Conservation (phyloP, 2,113 vertebrate genomes). For the Grus americana region DNA sequence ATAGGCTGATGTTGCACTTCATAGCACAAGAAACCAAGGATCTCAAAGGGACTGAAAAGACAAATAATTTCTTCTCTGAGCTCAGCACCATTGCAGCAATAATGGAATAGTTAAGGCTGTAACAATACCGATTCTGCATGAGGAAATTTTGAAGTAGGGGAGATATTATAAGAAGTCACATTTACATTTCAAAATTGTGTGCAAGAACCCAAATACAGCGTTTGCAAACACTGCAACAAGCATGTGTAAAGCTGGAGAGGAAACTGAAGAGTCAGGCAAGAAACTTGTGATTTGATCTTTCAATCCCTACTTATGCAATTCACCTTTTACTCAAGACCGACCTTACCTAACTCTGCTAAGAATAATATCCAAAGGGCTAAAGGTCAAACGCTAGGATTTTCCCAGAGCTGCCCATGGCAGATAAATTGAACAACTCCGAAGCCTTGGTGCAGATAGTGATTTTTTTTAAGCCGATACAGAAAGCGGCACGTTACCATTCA, state of each 20-base stretch:
- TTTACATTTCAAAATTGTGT: neutral
- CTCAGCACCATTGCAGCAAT: neutral
- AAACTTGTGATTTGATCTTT: neutral
- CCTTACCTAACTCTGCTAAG: neutral
- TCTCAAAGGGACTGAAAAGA: neutral
- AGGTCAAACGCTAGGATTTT: neutral
- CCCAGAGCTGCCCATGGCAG: neutral
- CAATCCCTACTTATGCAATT: neutral
- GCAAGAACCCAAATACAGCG: neutral
- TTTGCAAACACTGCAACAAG: neutral
- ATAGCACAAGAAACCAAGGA: neutral
- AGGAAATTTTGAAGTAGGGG: neutral
- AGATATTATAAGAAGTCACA: neutral
- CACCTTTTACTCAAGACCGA: neutral
- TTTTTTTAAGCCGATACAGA: neutral
- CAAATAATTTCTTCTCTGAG: neutral
- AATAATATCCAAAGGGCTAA: neutral
- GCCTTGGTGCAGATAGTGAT: neutral
- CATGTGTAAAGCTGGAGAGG: neutral
- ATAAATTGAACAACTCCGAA: neutral
- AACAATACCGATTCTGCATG: neutral
- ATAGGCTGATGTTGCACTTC: fast-evolving
- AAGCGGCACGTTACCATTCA: neutral
- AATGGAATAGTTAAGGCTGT: fast-evolving
- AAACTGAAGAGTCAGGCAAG: neutral